These are phyloP conservation scores for Drosophila sucinea DNA, from an alignment of 1,140 invertebrate species.

Conservation along the genomic window DNA sequence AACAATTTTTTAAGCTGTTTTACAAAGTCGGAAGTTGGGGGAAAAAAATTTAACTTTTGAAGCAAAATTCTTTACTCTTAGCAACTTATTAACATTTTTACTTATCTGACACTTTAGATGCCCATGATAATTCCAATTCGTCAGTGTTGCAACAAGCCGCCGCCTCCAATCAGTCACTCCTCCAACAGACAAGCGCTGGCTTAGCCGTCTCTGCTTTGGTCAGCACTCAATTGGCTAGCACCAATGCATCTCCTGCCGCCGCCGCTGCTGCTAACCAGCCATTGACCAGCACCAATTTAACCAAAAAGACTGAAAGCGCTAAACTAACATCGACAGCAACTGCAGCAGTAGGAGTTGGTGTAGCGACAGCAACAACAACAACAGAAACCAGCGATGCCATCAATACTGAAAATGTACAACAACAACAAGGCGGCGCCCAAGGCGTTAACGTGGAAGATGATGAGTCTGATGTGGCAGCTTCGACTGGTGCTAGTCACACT, in stretches of 20 bases:
- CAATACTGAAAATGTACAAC: conserved; percentile 81
- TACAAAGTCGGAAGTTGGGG: too few relatives aligned
- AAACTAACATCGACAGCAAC: conserved; percentile 80
- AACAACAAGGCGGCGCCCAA: conserved; percentile 71
- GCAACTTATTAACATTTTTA: too few relatives aligned
- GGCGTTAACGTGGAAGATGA: conserved; percentile 52
- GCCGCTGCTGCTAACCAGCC: conserved; percentile 66
- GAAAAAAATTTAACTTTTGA: too few relatives aligned
- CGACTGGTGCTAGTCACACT: conserved; percentile 56
- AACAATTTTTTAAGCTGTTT: too few relatives aligned
- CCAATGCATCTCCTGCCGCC: conserved; percentile 41
- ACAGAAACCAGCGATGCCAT: conserved; percentile 79
- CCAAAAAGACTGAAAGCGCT: conserved; percentile 83
- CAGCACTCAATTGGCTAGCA: conserved; percentile 83
- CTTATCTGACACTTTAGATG: conserved; percentile 65
- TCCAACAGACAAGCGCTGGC: conserved; percentile 81
- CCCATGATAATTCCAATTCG: conserved; percentile 85
- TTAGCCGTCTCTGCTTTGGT: conserved; percentile 82
- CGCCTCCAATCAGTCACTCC: conserved; percentile 84
- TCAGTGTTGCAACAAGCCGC: conserved; percentile 76
- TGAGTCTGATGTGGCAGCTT: conserved; percentile 60
- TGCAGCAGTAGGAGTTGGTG: conserved; percentile 52
- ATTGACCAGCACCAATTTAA: conserved; percentile 82
- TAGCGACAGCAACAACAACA: conserved; percentile 55
- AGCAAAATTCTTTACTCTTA: too few relatives aligned